These are phyloP conservation scores for Cryptotis parvus DNA, from an alignment of 2,113 vertebrate genomes.

Conservation along the genomic window DNA sequence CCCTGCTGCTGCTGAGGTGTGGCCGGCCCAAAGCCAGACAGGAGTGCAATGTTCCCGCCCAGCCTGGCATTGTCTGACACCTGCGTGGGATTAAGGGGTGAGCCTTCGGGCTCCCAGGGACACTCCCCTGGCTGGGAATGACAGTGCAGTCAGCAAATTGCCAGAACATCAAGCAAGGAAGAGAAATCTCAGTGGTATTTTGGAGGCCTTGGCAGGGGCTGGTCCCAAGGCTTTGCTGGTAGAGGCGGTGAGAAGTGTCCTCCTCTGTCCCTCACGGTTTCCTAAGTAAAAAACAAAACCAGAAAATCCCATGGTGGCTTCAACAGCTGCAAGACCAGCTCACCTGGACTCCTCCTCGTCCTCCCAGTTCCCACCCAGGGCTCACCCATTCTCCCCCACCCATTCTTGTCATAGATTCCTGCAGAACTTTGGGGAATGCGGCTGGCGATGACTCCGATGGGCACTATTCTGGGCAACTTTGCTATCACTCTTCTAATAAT, in stretches of 20 bases:
- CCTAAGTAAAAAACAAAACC: background rate
- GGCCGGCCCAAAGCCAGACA: constrained; percentile 66
- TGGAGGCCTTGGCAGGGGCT: constrained; percentile 21
- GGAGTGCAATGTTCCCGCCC: constrained; percentile 73
- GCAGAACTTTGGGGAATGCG: no score
- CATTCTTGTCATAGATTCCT: background rate
- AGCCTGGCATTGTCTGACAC: constrained; percentile 77
- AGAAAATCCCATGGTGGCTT: background rate
- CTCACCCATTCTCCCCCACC: background rate
- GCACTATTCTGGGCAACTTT: background rate
- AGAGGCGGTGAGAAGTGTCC: no score
- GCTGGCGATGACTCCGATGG: background rate
- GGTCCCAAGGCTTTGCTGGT: no score
- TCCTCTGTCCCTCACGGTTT: background rate
- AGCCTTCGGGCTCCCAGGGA: background rate
- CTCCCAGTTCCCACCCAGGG: background rate
- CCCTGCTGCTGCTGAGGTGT: constrained; percentile 53
- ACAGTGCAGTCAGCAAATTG: constrained; percentile 48
- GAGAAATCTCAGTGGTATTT: background rate
- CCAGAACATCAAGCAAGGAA: background rate
- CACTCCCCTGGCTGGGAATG: constrained; percentile 48
- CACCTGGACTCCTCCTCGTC: no score
- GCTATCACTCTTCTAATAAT: background rate
- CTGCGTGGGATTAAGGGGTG: constrained; percentile 76
- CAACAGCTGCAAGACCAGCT: background rate